Evolutionary conservation across 2,113 vertebrate species (phyloP).

Genomic region (Lamprotornis superbus): DNA sequence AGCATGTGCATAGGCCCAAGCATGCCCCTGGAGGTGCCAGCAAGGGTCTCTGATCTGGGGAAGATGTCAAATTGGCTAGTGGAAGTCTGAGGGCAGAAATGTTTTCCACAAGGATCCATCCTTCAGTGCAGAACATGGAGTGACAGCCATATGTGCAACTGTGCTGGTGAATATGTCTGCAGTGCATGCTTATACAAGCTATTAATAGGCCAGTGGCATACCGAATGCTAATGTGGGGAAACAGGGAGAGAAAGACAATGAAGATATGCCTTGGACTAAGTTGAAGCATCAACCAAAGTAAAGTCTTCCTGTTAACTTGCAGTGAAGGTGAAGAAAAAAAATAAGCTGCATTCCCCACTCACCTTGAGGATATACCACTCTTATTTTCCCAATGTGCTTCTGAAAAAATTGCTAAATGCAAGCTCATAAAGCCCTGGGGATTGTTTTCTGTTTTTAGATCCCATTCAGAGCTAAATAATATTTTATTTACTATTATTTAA

Average conservation of each 20-base stretch:
- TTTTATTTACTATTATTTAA: neutral
- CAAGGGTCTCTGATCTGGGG: slow-evolving; percentile 46
- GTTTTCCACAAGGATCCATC: slow-evolving; percentile 56
- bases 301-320: neutral
- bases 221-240: slow-evolving; percentile 37
- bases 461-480: neutral
- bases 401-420: neutral
- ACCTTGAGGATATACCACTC: neutral
- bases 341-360: neutral
- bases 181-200: slow-evolving; percentile 47
- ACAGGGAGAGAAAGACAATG: slow-evolving; percentile 19
- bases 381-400: neutral
- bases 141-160: slow-evolving; percentile 56
- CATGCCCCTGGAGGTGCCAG: slow-evolving; percentile 52
- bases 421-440: neutral
- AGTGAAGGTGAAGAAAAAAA: neutral
- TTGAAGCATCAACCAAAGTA: neutral
- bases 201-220: slow-evolving; percentile 41
- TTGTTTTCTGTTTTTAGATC: neutral
- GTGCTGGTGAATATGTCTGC: slow-evolving; percentile 38
- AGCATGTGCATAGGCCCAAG: slow-evolving; percentile 59
- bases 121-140: slow-evolving; percentile 43
- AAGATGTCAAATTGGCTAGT: slow-evolving; percentile 55
- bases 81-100: slow-evolving; percentile 45
- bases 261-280: neutral